phyloP scores from a whole-genome alignment of 2,113 vertebrate species.

The Noctilio leporinus region DNA sequence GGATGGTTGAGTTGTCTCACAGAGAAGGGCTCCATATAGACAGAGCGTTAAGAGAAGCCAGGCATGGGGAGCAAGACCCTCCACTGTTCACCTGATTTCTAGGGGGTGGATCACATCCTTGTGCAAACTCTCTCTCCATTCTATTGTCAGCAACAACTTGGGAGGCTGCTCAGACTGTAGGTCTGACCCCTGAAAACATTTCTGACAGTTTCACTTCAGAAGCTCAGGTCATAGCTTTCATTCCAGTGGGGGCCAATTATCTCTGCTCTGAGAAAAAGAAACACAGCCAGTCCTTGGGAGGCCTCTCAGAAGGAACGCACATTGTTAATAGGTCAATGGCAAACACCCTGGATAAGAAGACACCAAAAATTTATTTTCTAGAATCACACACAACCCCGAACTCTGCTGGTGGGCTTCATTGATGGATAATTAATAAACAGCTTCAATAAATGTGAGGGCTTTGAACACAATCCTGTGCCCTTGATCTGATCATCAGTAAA shows the following conservation, averaged over 20 bases:
- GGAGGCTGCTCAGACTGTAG: neutral
- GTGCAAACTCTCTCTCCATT: neutral
- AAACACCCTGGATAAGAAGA: conserved; percentile 1
- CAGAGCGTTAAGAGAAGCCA: neutral
- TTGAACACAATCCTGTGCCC: neutral
- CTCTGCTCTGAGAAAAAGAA: conserved; percentile 1
- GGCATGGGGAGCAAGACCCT: neutral
- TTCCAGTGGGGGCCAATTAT: conserved; percentile 48
- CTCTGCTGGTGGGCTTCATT: neutral
- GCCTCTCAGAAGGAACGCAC: neutral
- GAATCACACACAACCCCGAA: neutral
- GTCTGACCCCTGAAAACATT: neutral
- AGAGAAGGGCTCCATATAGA: neutral
- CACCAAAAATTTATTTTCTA: neutral
- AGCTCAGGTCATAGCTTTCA: neutral
- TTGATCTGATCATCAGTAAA: neutral
- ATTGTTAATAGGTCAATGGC: neutral
- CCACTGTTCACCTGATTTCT: neutral
- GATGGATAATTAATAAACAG: neutral
- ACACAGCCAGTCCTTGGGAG: neutral
- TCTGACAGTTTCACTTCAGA: conserved; percentile 1
- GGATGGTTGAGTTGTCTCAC: neutral
- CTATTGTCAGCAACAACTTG: neutral
- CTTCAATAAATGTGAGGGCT: neutral
- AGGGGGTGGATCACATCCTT: neutral